Base-by-base conservation (phyloP, 2,888 invertebrate genomes). In the Colletes collaris region DNA sequence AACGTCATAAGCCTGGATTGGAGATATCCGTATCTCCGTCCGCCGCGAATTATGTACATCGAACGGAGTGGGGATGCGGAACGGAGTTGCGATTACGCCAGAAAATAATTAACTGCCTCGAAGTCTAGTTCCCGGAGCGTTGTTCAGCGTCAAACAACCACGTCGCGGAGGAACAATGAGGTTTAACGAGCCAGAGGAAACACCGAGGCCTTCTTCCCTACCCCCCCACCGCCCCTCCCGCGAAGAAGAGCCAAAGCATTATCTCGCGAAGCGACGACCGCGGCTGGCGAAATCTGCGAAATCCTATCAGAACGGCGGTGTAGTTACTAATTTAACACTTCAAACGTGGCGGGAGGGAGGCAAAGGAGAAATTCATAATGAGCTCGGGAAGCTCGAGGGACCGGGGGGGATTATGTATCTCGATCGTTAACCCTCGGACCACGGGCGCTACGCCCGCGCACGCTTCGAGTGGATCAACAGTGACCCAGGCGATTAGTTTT, bases 311-410 rank as follows among this genome's bases (percentile, higher is more conserved):
- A 65, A 64, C 52, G 68, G 49, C 13, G 77, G 44, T 56, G 58
- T 59, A 71, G 69, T 81, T 84, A 73, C 77, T 76, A 84, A 84
- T 81, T 81, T 73, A 84, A 73, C 67, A 64, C 59, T 68, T 66
- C 8, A 68, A 71, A 74, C 66, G 46, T 55, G 35, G 27, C 13
- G 55, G 7, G 27, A 35, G 11, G 11, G 53, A 44, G 50, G 60
- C 50, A 27, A 55, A 49, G 16, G 19, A 64, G 75, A 81, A 76
- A 84, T 76, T 76, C 65, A 49, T 81, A 81, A 84, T 79, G 70
- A 84, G 76, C 58, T 62, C 10, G 71, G 73, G 50, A 49, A 71
- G 69, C 79, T 46, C 56, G 62, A 40, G 44, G 40, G 50, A 52
- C 62, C 46, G 65, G 49, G 74, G 74, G 7, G 44, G 71, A 79